A percentile compares a stretch with the other conserved stretches of the same genome.
Conservation (phyloP, 2,797 vertebrate species). For the Lagothrix lagotricha region DNA sequence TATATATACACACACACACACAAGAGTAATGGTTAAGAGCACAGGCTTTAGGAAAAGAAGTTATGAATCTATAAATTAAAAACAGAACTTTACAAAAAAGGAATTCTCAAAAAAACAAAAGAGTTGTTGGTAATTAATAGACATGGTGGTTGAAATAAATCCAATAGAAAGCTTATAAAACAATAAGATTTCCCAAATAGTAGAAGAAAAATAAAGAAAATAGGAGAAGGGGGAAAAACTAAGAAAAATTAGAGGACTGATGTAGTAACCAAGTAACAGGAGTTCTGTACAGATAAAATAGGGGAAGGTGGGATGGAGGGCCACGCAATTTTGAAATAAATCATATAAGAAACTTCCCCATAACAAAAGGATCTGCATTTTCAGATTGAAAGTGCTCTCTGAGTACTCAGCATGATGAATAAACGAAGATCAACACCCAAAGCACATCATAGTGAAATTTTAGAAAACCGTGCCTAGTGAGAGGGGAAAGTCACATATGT, state of each 20-base stretch:
- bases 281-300: background rate
- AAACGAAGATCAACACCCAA: background rate
- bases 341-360: background rate
- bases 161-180: constrained; percentile 25
- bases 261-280: background rate
- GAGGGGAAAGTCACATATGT: background rate
- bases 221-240: background rate
- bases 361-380: background rate
- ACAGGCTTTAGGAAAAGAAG: background rate
- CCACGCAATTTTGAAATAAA: background rate
- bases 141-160: background rate
- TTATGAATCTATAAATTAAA: background rate
- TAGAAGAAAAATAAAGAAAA: background rate
- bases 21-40: background rate
- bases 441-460: background rate
- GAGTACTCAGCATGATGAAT: background rate
- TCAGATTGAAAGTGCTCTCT: background rate
- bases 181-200: background rate
- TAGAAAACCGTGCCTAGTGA: background rate
- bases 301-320: background rate
- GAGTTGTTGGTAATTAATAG: constrained; percentile 2
- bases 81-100: background rate
- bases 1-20: background rate
- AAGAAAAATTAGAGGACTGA: background rate
- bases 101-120: background rate